Conservation (phyloP, 2,113 vertebrate species). For the Psammodynastes pulverulentus region DNA sequence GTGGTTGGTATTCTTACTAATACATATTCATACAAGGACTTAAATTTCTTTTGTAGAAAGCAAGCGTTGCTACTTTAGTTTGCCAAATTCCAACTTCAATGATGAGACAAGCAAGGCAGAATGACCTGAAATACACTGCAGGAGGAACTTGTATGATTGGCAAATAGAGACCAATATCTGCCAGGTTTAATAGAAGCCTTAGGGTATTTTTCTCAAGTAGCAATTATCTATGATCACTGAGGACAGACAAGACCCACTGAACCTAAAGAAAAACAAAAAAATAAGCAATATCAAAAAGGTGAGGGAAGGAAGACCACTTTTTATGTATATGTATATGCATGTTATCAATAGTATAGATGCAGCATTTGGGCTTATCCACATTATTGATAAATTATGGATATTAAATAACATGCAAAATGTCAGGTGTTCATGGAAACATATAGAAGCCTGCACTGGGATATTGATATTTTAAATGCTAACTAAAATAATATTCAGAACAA, state of each 20-base stretch:
- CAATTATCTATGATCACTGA: not conserved
- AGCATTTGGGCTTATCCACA: not conserved
- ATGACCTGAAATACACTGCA: not conserved
- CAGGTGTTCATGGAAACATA: not conserved
- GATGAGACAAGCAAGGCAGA: not conserved
- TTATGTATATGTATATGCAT: too few species aligned
- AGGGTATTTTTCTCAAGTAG: not conserved
- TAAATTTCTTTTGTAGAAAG: constrained; percentile 13
- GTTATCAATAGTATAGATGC: not conserved
- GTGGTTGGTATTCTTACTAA: not conserved
- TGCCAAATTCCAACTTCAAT: constrained; percentile 5
- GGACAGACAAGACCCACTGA: not conserved
- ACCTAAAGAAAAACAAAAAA: not conserved
- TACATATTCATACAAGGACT: not conserved
- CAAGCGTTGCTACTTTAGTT: not conserved
- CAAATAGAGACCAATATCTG: not conserved
- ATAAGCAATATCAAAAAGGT: not conserved
- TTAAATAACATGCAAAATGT: not conserved
- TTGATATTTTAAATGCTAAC: not conserved
- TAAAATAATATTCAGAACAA: not conserved
- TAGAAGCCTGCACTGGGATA: not conserved
- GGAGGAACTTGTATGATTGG: not conserved
- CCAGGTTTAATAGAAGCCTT: not conserved
- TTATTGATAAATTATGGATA: not conserved
- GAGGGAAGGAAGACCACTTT: not conserved